Evolutionary conservation across 2,797 vertebrate genomes (phyloP).

Genomic region (Notamacropus eugenii): DNA sequence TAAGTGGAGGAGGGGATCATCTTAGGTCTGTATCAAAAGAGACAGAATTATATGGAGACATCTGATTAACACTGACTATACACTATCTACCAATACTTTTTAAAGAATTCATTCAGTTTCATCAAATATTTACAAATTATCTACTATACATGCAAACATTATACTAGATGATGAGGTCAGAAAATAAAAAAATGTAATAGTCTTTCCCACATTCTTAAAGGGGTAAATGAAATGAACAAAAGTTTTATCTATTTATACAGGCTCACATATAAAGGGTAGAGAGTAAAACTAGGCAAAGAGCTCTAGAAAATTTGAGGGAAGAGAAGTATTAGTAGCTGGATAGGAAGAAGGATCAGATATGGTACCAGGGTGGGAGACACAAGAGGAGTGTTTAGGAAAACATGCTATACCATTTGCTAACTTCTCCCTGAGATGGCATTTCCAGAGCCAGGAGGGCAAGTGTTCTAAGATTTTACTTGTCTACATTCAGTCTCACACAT

Average conservation of each 20-base stretch:
- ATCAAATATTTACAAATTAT: background rate
- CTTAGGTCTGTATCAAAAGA: background rate
- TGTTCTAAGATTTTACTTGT: slow-evolving; percentile 27
- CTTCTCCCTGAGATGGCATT: background rate
- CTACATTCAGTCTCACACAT: background rate
- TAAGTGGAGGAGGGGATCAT: background rate
- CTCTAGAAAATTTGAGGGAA: background rate
- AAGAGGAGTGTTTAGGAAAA: background rate
- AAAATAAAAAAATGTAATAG: background rate
- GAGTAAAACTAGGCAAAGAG: background rate
- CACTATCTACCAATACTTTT: background rate
- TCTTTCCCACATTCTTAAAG: background rate
- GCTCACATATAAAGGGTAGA: background rate
- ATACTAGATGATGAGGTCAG: background rate
- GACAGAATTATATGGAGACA: background rate
- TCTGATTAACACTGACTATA: background rate
- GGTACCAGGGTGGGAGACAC: background rate
- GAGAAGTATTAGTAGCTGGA: background rate
- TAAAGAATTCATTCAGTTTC: background rate
- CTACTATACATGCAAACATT: background rate
- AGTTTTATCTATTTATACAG: background rate
- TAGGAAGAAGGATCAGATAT: background rate
- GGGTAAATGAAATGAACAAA: background rate
- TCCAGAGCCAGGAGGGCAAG: background rate
- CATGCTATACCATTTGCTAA: slow-evolving; percentile 26